Percentiles rank a stretch among this genome's conserved stretches.
phyloP scores from a whole-genome alignment of 2,888 invertebrate genomes.

The Eremobia ochroleuca region DNA sequence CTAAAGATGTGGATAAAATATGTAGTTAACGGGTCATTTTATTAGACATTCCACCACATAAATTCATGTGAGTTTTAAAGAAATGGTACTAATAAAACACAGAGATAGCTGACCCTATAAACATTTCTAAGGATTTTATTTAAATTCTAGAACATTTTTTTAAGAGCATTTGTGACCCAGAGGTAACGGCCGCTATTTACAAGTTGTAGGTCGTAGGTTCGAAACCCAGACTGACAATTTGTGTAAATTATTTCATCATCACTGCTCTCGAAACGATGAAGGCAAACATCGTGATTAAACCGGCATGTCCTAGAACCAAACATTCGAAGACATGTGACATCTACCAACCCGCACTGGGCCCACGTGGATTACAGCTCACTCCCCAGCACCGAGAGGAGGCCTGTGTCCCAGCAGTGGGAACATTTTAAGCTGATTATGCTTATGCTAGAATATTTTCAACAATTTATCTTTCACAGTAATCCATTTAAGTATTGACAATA shows the following conservation, averaged over 20 bases:
- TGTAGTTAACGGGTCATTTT: neutral
- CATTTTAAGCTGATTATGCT: neutral
- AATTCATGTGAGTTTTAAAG: too few species aligned
- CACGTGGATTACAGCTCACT: neutral
- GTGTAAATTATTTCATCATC: neutral
- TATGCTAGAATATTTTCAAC: neutral
- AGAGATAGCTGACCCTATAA: neutral
- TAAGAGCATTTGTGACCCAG: neutral
- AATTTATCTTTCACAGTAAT: neutral
- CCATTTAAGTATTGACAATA: conserved; percentile 6
- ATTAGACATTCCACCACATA: neutral
- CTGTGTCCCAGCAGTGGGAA: neutral
- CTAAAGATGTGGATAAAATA: too few species aligned
- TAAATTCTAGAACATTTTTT: neutral
- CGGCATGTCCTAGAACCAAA: neutral
- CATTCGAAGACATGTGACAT: neutral
- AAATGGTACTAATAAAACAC: neutral
- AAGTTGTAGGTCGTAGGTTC: neutral
- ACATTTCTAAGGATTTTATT: neutral
- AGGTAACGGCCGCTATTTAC: neutral
- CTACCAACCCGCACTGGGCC: neutral
- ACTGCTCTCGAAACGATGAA: neutral
- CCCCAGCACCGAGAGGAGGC: neutral
- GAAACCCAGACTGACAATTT: neutral
- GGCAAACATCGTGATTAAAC: neutral